Conservation (phyloP, 2,888 invertebrate species). For the Liposcelis brunnea region DNA sequence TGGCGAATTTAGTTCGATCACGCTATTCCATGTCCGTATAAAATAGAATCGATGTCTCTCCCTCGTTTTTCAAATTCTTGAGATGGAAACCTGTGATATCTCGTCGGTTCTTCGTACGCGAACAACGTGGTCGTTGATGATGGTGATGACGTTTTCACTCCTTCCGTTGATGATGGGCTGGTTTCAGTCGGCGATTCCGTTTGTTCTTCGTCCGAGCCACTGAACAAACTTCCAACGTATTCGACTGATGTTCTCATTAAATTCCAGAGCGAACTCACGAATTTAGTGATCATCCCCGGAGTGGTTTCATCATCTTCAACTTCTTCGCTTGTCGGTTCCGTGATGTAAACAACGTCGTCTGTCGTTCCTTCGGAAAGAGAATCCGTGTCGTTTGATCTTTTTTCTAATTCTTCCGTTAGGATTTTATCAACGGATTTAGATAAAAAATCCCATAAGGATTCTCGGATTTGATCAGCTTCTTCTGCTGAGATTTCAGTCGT, state of each 20-base stretch:
- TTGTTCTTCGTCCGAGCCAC: not conserved
- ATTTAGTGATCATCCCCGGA: not conserved
- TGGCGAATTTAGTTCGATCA: no score
- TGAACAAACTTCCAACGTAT: not conserved
- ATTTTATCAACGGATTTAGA: no score
- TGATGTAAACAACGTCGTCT: no score
- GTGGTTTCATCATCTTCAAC: no score
- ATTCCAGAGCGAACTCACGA: constrained; percentile 1
- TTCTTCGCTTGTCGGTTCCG: no score
- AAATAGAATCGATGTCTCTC: constrained; percentile 1
- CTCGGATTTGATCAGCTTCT: no score
- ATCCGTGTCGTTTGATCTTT: no score
- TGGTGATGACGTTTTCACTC: not conserved
- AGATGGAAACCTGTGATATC: not conserved
- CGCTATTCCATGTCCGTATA: constrained; percentile 4
- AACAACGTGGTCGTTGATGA: not conserved
- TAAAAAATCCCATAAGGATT: no score
- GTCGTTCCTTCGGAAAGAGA: no score
- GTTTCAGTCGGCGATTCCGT: not conserved
- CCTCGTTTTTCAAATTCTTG: constrained; percentile 7
- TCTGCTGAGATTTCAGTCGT: no score
- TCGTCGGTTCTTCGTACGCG: not conserved
- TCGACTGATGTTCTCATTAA: not conserved
- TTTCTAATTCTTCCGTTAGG: no score
- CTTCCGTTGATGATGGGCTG: not conserved